Base-by-base conservation (phyloP, 1,140 invertebrate genomes). In the Amphibalanus amphitrite region DNA sequence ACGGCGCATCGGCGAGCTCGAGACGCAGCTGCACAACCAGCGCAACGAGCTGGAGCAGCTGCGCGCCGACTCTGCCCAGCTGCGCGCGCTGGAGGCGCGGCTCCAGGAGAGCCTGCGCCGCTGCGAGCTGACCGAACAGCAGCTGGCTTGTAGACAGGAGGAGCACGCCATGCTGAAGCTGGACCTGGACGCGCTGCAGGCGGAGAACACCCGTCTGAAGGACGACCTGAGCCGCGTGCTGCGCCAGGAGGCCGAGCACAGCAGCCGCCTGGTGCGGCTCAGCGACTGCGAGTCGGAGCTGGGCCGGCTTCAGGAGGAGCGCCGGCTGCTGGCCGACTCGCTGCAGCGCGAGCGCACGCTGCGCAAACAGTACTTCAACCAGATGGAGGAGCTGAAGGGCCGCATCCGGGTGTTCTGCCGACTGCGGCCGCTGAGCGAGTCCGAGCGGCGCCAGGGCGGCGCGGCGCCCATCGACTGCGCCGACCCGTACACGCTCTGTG, bases 331-430 rank as follows among this genome's bases (percentile, higher is more conserved):
- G 20, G 78, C 78, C 20, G 82, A 83, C 73, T 82, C 82, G 75
- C 82, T 78, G 75, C 82, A 83, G 75, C 78, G 79, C 75, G 82
- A 84, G 72, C 75, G 82, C 73, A 71, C 79, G 20, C 74, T 83
- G 38, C 76, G 83, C 23, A 83, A 83, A 76, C 82, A 81, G 71
- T 83, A 83, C 75, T 83, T 80, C 78, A 84, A 84, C 74, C 72
- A 73, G 75, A 81, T 84, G 13, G 82, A 83, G 72, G 82, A 84
- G 72, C 79, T 84, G 78, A 84, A 84, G 76, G 82, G 83, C 20
- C 83, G 83, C 75, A 83, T 84, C 69, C 76, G 82, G 69, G 82
- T 84, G 30, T 84, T 82, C 77, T 82, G 82, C 75, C 74, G 81
- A 68, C 77, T 81, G 28, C 74, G 81, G 0, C 73, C 74, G 26